Conservation (phyloP, 2,888 invertebrate species). For the Halocaridina rubra region DNA sequence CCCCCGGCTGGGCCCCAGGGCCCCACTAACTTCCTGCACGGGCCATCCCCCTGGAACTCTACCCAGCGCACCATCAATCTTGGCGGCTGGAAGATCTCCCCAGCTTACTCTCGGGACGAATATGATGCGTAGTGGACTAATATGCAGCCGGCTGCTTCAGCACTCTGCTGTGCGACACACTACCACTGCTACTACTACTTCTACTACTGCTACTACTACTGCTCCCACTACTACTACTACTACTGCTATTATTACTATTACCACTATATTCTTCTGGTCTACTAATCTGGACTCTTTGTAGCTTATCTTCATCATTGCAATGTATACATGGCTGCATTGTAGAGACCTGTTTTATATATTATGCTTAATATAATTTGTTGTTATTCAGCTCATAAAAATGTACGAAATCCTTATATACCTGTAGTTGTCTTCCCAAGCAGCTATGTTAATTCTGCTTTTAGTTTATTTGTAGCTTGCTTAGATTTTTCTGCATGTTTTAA, state of each 20-base stretch:
- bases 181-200: too few relatives aligned
- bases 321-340: constrained; percentile 47
- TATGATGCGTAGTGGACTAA: constrained; percentile 61
- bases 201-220: too few relatives aligned
- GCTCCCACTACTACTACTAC: too few relatives aligned
- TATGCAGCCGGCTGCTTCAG: constrained; percentile 22
- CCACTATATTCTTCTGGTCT: constrained; percentile 37
- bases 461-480: too few relatives aligned
- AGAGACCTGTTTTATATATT: constrained; percentile 41
- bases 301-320: constrained; percentile 12
- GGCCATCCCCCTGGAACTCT: constrained; percentile 52
- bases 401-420: too few relatives aligned
- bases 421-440: too few relatives aligned
- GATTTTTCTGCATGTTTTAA: too few relatives aligned
- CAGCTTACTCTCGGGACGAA: constrained; percentile 62
- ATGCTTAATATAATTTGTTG: not conserved
- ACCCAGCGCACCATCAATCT: constrained; percentile 55
- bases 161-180: constrained; percentile 43
- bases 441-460: too few relatives aligned
- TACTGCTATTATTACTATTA: too few relatives aligned
- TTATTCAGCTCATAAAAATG: too few relatives aligned
- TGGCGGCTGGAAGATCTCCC: constrained; percentile 63
- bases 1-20: constrained; percentile 54
- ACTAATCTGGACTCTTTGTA: constrained; percentile 39
- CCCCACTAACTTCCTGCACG: constrained; percentile 56